Base-by-base conservation (phyloP, 2,888 invertebrate genomes). In the Synanthedon formicaeformis region DNA sequence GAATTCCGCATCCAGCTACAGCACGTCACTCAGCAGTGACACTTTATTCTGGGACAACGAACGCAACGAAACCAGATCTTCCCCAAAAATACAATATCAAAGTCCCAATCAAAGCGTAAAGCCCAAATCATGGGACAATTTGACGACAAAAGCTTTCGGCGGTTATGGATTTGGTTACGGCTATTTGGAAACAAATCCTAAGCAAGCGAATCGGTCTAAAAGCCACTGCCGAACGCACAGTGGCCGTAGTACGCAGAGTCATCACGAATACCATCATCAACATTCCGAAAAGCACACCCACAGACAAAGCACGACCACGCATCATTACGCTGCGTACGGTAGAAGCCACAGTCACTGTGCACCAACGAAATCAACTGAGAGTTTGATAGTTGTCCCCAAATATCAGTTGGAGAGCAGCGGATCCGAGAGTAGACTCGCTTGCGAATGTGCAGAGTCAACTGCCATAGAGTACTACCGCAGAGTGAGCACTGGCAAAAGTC, bases 111-210 rank as follows among this genome's bases (percentile, higher is more conserved):
- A 81, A 59, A 79, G 87, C 53, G 78, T 72, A 1, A 96, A 96
- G 68, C 96, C 96, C 0, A 96, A 96, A 73, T 96, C 95, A 0
- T 96, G 96, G 95, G 96, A 96, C 71, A 96, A 96, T 77, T 81
- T 96, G 53, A 93, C 95, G 0, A 94, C 94, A 2, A 95, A 95
- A 80, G 93, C 93, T 0, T 92, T 94, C 60, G 94, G 95, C 0
- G 95, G 95, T 0, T 95, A 96, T 60, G 94, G 95, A 3, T 95
- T 94, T 64, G 95, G 95, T 1, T 96, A 95, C 66, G 95, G 95
- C 6, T 95, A 94, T 65, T 79, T 94, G 53, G 94, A 94, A 64
- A 92, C 93, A 0, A 82, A 70, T 50, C 71, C 69, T 23, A 84
- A 88, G 61, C 79, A 85, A 54, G 59, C 75, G 8, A 78, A 71